These are phyloP conservation scores for Corbicula japonica DNA, from an alignment of 2,888 invertebrate genomes.

Conservation along the genomic window DNA sequence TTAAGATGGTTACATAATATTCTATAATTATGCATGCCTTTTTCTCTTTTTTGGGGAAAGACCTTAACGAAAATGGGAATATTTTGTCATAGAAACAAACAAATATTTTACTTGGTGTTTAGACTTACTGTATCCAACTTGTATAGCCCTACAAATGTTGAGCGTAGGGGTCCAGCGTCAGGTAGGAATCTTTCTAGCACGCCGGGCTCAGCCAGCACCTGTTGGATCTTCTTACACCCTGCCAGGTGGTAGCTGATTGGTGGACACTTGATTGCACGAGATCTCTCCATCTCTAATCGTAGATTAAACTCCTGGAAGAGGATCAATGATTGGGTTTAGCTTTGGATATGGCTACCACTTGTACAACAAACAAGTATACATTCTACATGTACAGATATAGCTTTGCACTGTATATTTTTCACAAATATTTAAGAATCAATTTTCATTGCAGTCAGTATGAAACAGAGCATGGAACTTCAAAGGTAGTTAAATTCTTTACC, in stretches of 20 bases:
- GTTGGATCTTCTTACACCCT: conserved; percentile 98
- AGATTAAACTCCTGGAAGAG: conserved; percentile 93
- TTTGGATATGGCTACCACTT: too few species aligned
- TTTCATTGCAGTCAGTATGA: too few species aligned
- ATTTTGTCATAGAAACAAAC: too few species aligned
- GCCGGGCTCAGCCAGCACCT: conserved; percentile 91
- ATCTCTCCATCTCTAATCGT: conserved; percentile 94
- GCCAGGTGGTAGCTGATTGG: conserved; percentile 93
- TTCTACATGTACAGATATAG: too few species aligned
- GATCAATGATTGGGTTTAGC: neutral
- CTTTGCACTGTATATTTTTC: too few species aligned
- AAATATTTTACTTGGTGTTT: too few species aligned
- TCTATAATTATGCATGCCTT: neutral
- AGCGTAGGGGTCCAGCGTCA: conserved; percentile 88
- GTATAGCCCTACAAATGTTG: conserved; percentile 96
- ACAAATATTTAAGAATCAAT: too few species aligned
- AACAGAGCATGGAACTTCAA: too few species aligned
- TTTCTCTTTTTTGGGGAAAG: too few species aligned
- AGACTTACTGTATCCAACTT: conserved; percentile 88
- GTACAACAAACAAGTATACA: too few species aligned
- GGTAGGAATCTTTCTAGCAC: conserved; percentile 76
- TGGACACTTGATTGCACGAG: conserved; percentile 97
- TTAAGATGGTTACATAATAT: neutral
- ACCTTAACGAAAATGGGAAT: too few species aligned
- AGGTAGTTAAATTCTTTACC: too few species aligned